Base-by-base conservation (phyloP, 2,113 vertebrate species). In the Phodopus roborovskii region DNA sequence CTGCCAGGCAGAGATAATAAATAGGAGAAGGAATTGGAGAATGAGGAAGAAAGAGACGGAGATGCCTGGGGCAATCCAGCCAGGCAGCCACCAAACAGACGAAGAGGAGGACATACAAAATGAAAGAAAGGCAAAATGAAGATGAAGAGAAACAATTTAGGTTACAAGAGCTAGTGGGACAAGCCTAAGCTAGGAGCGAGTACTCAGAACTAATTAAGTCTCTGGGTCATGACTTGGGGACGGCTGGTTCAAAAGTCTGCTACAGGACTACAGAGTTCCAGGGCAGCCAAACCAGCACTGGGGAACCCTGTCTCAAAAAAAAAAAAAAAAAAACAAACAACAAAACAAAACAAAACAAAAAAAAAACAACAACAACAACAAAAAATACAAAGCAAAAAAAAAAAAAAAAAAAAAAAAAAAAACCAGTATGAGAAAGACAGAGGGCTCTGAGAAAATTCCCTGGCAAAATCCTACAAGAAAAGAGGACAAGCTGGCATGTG, bases 391-490 rank as follows among this genome's bases (percentile, higher is more conserved):
- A n/a, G n/a, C 12, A 58, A 74, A 4, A 26, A 58, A 58, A 26
- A 8, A 60, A 60, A 60, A 24, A 60, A 45, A 1, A 17, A 10
- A 17, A n/a, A 36, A 20, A 9, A 39, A 62, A 42, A 36, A 10
- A 19, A 60, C 42, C 16, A 77, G 15, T 11, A 62, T 62, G 39
- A 71, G 1, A 66, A 45, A 75, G 87, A 50, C 3, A n/a, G 81
- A 75, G 45, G 17, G 28, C 45, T 92, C 33, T 92, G 56, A 89
- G 81, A 77, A 85, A 78, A 73, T n/a, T 36, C 17, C 53, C 28
- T 92, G 68, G 15, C 39, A 26, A 64, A 78, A 70, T 28, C 13
- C n/a, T 30, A 50, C 36, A 79, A 81, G 42, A 36, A 56, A 94
- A 93, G 30, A 88, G 39, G 20, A 48, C n/a, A 90, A 64, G 28